Evolutionary conservation across 1,140 invertebrate species (phyloP), one percentile per base, ranked within the genome.

Genomic region (Lepidotrigona ventralis): DNA sequence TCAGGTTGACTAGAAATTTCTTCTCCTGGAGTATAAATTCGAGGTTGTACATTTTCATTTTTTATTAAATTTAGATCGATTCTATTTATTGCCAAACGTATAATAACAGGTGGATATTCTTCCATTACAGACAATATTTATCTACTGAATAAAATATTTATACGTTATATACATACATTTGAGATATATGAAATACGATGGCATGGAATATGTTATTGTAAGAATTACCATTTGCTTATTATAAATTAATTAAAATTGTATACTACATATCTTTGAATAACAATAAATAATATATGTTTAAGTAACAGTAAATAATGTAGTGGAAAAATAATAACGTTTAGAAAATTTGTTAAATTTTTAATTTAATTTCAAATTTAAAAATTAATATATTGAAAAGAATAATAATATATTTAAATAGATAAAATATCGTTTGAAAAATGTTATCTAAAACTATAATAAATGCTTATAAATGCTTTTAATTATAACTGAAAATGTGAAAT

Each of bases 1-100:
- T 98, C 97, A 76, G 96, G 95, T 91, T 98, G 96, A 83, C 96
- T 95, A 66, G 97, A 97, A 78, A 99, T 96, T 79, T 98, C 95
- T 94, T 98, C 97, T 21, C 98, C 98, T 4, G 98, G 98, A 5
- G 98, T 98, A 89, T 97, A 98, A 90, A 98, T 96, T 68, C 95
- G 94, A 1, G 96, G 95, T 21, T 93, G 91, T 79, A 95, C 90
- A 83, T 95, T 94, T 88, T 95, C 95, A 64, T 92, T 93, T 58
- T 95, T 90, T 71, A 95, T 92, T 68, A 97, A 93, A 90, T 94
- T 95, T 79, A 95, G 94, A 86, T 95, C 93, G 2, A 93, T 89
- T 19, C 95, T 92, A 85, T 95, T 89, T 12, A 92, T 86, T 29
- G 94, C 95, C 54, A 95, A 90, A 76, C 94, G 92, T 51, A 95